phyloP scores from a whole-genome alignment of 2,113 vertebrate genomes.

The Microcebus lehilahytsara region DNA sequence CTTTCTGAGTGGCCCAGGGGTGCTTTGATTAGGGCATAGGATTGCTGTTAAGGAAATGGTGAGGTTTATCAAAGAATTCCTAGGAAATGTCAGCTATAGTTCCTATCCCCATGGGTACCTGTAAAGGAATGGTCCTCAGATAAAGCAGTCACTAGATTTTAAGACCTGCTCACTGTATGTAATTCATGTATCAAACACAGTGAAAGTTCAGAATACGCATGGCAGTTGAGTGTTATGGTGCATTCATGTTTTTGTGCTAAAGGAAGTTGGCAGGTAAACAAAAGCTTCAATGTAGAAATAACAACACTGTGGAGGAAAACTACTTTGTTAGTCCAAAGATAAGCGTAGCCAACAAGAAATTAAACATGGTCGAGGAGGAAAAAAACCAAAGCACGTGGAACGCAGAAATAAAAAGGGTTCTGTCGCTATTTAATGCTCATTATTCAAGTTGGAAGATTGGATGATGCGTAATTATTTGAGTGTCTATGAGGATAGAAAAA shows the following conservation, averaged over 20 bases:
- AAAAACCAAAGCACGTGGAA: background rate
- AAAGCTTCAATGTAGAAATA: slow-evolving; percentile 24
- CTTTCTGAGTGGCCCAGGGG: background rate
- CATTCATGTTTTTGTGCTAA: background rate
- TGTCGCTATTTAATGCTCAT: slow-evolving; percentile 32
- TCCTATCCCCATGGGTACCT: background rate
- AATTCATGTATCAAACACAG: background rate
- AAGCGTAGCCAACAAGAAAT: slow-evolving; percentile 62
- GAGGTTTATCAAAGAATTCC: background rate
- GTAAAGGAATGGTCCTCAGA: background rate
- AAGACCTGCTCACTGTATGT: background rate
- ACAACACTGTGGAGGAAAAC: slow-evolving; percentile 21
- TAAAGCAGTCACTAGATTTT: background rate
- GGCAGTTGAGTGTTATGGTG: background rate
- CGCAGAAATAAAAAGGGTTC: background rate
- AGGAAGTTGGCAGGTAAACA: background rate
- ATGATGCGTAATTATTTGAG: slow-evolving; percentile 65
- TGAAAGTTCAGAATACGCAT: background rate
- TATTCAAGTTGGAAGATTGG: background rate
- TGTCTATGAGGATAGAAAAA: background rate
- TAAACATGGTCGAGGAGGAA: slow-evolving; percentile 55
- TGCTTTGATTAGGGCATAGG: background rate
- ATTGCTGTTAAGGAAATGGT: background rate
- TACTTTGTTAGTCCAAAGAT: slow-evolving; percentile 44
- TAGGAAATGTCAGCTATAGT: background rate